A percentile compares a stretch with the other conserved stretches of the same genome.
Conservation (phyloP, 2,113 vertebrate species). For the Pedionomus torquatus region DNA sequence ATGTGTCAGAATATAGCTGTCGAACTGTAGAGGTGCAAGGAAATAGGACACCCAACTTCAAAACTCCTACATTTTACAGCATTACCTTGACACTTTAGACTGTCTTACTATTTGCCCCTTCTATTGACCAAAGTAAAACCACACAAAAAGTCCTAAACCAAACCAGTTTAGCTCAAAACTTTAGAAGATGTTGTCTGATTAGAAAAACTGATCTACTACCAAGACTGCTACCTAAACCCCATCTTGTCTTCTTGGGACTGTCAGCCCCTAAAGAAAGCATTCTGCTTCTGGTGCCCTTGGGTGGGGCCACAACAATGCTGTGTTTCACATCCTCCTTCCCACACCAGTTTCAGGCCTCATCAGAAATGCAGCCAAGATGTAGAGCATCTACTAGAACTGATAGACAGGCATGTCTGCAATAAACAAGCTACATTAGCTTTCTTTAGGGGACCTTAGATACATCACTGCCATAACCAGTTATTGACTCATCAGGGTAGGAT, state of each 20-base stretch:
- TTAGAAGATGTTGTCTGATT: not conserved
- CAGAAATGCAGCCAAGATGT: not conserved
- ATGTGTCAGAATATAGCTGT: not conserved
- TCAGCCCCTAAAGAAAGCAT: not conserved
- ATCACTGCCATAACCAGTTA: not conserved
- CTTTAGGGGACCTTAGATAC: not conserved
- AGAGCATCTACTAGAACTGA: not conserved
- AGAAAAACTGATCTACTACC: not conserved
- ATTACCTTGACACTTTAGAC: not conserved
- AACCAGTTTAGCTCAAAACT: not conserved
- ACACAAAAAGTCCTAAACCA: not conserved
- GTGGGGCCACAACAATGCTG: not conserved
- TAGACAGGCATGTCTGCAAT: not conserved
- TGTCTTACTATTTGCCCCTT: not conserved
- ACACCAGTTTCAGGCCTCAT: not conserved
- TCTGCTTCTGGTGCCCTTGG: not conserved
- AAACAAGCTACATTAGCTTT: not conserved
- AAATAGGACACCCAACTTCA: not conserved
- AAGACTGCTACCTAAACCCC: not conserved
- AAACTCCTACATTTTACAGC: not conserved
- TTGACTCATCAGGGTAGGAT: fast-evolving
- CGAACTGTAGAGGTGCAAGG: not conserved
- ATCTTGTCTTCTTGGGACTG: not conserved
- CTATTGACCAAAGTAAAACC: not conserved
- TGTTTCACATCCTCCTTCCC: not conserved